Evolutionary conservation across 2,113 vertebrate genomes (phyloP).

Genomic region (Gallinago paraguaiae): DNA sequence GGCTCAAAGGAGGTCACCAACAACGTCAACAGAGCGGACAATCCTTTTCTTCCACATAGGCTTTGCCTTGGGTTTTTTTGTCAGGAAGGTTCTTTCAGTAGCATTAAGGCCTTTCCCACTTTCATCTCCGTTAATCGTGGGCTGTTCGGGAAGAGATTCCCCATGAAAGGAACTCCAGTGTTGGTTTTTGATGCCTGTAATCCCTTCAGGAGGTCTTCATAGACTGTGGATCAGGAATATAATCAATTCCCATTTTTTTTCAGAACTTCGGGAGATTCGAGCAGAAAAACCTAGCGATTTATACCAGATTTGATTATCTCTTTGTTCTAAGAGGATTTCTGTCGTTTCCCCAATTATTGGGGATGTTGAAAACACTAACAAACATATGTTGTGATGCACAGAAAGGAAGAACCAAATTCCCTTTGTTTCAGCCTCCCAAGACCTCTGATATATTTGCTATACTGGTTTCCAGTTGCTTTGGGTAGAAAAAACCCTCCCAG

Average conservation of each 20-base stretch:
- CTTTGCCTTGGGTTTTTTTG: neutral
- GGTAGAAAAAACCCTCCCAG: neutral
- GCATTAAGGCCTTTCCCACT: neutral
- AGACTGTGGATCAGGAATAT: neutral
- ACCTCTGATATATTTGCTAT: neutral
- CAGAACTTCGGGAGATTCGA: neutral
- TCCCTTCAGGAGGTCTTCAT: neutral
- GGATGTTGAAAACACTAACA: neutral
- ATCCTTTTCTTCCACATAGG: constrained; percentile 5
- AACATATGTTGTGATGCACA: neutral
- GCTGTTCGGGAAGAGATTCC: neutral
- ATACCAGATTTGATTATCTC: neutral
- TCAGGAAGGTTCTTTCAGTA: neutral
- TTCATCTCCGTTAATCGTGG: neutral
- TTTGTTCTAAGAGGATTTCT: neutral
- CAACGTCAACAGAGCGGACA: neutral
- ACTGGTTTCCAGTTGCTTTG: neutral
- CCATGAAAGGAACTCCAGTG: neutral
- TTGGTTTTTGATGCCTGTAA: neutral
- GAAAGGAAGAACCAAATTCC: neutral
- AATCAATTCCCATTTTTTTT: neutral
- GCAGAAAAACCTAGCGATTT: neutral
- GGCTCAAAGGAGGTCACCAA: constrained; percentile 49
- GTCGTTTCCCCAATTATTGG: neutral
- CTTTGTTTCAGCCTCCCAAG: neutral